Evolutionary conservation across 2,797 vertebrate species (phyloP), one percentile per base, ranked within the genome.

Genomic region (Cygnus olor): DNA sequence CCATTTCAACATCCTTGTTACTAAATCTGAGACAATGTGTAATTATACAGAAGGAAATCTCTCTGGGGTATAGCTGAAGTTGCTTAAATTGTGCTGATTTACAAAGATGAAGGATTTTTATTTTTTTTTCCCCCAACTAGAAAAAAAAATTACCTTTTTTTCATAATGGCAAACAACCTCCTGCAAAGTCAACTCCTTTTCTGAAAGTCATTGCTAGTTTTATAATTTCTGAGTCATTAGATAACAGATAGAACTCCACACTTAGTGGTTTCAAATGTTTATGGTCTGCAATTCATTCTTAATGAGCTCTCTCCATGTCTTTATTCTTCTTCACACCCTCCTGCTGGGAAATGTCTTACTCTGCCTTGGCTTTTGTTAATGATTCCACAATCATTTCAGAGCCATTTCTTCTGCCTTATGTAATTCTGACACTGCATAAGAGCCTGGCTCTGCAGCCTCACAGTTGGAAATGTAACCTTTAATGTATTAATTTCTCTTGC

Each of bases 281-380:
- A 98, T 98, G 98, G 98, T 98, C 98, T 98, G 98, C 98, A 98
- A 98, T 98, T 98, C 98, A 98, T 98, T 98, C 98, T 98, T 98
- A 98, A 98, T 98, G 98, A 98, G 98, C 98, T 98, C 98, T 97
- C 98, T 98, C 98, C 97, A 97, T 96, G 98, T 98, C 98, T 98
- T 98, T 97, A 98, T 98, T 98, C 98, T 98, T 98, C 98, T 97
- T 96, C 93, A 85, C 97, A 96, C 97, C 98, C 98, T 98, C 98
- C 98, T 98, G 98, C 98, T 98, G 98, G 98, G 98, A 98, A 98
- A 98, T 98, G 98, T 98, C 98, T 98, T 97, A 97, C 97, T 98
- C 98, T 97, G 98, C 98, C 98, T 98, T 96, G 98, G 97, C 98
- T 98, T 98, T 98, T 98, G 98, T 98, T 98, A 98, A 98, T 98